Conservation (phyloP, 2,797 vertebrate genomes). For the Gambusia yucatana region DNA sequence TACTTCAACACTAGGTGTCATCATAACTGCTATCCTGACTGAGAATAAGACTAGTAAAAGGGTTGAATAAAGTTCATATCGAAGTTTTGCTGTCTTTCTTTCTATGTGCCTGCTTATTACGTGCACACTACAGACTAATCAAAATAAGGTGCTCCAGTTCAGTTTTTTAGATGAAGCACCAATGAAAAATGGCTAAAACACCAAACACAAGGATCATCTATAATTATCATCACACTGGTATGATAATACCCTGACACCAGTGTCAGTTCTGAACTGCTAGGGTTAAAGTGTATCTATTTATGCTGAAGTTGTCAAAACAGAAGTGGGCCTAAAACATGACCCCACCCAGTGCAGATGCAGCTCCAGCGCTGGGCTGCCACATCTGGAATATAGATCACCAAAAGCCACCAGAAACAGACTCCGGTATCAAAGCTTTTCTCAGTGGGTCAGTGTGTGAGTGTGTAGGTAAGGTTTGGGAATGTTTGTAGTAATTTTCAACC, state of each 20-base stretch:
- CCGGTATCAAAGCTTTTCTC: constrained; percentile 45
- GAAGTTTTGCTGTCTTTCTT: too few relatives aligned
- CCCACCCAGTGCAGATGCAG: constrained; percentile 37
- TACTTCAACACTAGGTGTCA: too few relatives aligned
- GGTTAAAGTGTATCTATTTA: constrained; percentile 3
- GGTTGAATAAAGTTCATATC: too few relatives aligned
- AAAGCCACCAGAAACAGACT: constrained; percentile 53
- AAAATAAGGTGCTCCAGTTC: not conserved
- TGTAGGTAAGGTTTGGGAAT: not conserved
- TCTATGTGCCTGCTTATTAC: too few relatives aligned
- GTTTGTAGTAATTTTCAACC: not conserved
- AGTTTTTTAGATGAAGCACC: not conserved
- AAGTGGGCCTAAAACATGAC: constrained; percentile 17
- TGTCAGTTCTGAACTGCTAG: not conserved
- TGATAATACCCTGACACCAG: not conserved
- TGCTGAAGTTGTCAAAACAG: constrained; percentile 1
- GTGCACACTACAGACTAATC: not conserved
- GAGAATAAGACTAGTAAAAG: too few relatives aligned
- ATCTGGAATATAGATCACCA: constrained; percentile 77
- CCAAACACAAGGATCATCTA: not conserved
- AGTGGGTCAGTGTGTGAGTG: not conserved
- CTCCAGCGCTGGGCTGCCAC: constrained; percentile 55
- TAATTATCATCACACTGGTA: not conserved
- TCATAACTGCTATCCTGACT: too few relatives aligned
- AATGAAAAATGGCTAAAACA: not conserved